These are phyloP conservation scores for Chrysolina oricalcia DNA, from an alignment of 2,888 invertebrate species.

Conservation along the genomic window DNA sequence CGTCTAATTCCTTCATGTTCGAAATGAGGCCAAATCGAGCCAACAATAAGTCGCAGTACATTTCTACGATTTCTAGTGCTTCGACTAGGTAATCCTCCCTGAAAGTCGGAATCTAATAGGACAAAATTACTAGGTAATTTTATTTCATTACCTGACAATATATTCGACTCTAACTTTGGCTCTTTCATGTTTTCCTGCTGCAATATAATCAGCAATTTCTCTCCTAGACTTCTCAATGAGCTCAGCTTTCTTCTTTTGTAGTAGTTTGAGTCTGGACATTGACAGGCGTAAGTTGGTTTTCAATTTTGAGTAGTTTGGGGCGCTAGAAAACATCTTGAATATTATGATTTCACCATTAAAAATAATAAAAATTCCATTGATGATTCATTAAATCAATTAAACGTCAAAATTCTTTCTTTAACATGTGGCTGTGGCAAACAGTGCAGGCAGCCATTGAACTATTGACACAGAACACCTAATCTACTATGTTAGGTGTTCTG, in stretches of 20 bases:
- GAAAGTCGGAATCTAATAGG: conserved; percentile 51
- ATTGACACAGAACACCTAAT: too few relatives aligned
- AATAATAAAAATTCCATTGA: conserved; percentile 21
- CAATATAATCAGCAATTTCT: conserved; percentile 97
- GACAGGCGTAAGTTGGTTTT: conserved; percentile 96
- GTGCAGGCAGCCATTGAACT: too few relatives aligned
- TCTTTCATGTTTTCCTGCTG: conserved; percentile 87
- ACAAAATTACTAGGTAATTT: background rate
- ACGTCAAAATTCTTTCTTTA: background rate
- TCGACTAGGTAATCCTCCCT: conserved; percentile 99
- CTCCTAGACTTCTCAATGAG: conserved; percentile 95
- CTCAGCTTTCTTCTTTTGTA: conserved; percentile 99
- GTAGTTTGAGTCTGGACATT: conserved; percentile 92
- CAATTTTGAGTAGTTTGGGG: conserved; percentile 94
- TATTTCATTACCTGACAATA: conserved; percentile 83
- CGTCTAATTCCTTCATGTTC: conserved; percentile 97
- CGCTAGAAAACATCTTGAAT: conserved; percentile 87
- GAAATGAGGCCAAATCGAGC: conserved; percentile 97
- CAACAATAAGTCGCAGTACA: conserved; percentile 97
- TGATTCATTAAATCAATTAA: conserved; percentile 8
- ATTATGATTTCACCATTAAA: conserved; percentile 32
- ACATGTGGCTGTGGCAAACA: background rate
- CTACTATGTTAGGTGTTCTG: too few relatives aligned
- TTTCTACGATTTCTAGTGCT: conserved; percentile 99
- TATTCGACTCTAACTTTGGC: conserved; percentile 99